phyloP scores from a whole-genome alignment of 2,113 vertebrate genomes.

The Pluvialis apricaria region DNA sequence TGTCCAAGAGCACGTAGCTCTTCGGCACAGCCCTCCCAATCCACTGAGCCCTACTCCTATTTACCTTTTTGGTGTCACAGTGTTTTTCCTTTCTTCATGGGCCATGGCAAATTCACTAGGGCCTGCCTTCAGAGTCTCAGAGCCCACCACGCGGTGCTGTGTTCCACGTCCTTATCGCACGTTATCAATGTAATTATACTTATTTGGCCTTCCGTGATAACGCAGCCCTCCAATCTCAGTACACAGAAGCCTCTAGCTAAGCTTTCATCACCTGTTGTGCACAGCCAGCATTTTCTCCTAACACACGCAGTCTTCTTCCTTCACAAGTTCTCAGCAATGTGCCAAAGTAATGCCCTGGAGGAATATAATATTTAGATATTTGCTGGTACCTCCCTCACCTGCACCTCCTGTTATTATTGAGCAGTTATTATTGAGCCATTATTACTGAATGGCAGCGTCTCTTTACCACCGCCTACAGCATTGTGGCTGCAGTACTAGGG shows the following conservation, averaged over 20 bases:
- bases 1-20: background rate
- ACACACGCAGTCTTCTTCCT: background rate
- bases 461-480: background rate
- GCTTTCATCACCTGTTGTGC: background rate
- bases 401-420: background rate
- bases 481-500: background rate
- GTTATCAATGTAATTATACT: background rate
- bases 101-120: background rate
- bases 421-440: background rate
- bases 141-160: background rate
- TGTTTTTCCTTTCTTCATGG: background rate
- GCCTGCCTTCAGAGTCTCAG: background rate
- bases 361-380: background rate
- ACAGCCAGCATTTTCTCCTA: background rate
- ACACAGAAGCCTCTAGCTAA: background rate
- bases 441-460: background rate
- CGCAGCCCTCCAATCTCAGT: no score
- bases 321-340: background rate
- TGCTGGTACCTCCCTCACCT: background rate
- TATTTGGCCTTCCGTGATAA: background rate
- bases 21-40: background rate
- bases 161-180: background rate
- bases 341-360: background rate
- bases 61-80: background rate
- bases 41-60: background rate